Base-by-base conservation (phyloP, 2,113 vertebrate genomes). In the Phasianus colchicus region DNA sequence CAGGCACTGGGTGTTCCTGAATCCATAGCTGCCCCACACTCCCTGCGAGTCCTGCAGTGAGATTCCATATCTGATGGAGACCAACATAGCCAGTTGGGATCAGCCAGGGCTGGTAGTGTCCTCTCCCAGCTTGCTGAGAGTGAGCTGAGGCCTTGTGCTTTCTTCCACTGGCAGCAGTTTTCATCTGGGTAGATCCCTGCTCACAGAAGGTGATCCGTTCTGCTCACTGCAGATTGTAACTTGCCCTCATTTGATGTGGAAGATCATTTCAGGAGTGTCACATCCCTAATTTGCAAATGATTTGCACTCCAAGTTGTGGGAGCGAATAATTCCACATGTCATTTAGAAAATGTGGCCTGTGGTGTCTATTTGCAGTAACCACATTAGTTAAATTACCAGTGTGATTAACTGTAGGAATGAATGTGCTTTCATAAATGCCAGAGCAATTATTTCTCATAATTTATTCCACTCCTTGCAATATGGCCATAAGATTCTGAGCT, bases 381-480 rank as follows among this genome's bases (percentile, higher is more conserved):
- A 67, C 80, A 81, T 88, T 95, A 95, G 92, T 88, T 95, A 91
- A 94, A 95, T 92, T 91, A 93, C 66, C 66, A 92, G 60, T 70
- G 52, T 92, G 86, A 95, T 94, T 95, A 95, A 86, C 83, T 64
- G 50, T 77, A 91, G 89, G 92, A 93, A 86, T 86, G 92, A 89
- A 79, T 96, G 92, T 95, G 89, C 92, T 83, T 92, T 96, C 81
- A 89, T 72, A 95, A 96, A 94, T 96, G 81, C 86, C 91, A 90
- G 43, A 87, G 69, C 69, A 93, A 92, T 97, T 96, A 93, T 72
- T 95, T 65, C 65, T 91, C 61, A 42, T 95, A 94, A 94, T 95
- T 92, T 91, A 91, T 93, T 94, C 91, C 70, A 77, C 65, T 94
- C 82, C 38, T 71, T 83, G n/a, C 30, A 42, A 43, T 92, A 88